Evolutionary conservation across 2,113 vertebrate genomes (phyloP).

Genomic region (Neodontobutis hainanensis): DNA sequence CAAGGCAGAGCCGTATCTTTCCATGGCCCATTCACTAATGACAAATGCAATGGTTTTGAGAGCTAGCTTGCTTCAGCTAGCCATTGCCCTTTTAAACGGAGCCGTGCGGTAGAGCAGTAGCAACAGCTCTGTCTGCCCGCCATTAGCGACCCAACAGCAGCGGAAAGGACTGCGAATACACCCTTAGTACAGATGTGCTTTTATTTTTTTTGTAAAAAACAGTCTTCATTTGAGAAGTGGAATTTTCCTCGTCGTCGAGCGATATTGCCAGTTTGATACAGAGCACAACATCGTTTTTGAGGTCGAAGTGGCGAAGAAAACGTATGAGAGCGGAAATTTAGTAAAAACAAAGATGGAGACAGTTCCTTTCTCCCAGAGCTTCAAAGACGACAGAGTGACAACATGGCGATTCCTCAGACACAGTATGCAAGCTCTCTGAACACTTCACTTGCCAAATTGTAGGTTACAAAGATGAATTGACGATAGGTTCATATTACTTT

Average conservation of each 20-base stretch:
- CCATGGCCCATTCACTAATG: slow-evolving; percentile 62
- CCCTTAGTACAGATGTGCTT: slow-evolving; percentile 42
- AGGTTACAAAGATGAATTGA: slow-evolving; percentile 22
- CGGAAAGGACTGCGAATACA: slow-evolving; percentile 71
- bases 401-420: slow-evolving; percentile 81
- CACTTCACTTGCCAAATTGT: slow-evolving; percentile 39
- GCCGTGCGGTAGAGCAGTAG: slow-evolving; percentile 70
- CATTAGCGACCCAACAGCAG: slow-evolving; percentile 72
- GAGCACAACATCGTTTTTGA: slow-evolving; percentile 51
- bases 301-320: slow-evolving; percentile 70
- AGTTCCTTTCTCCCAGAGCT: slow-evolving; percentile 79
- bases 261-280: slow-evolving; percentile 48
- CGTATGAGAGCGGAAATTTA: slow-evolving; percentile 77
- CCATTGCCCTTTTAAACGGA: slow-evolving; percentile 78
- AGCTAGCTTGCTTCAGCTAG: slow-evolving; percentile 72
- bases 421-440: slow-evolving; percentile 71
- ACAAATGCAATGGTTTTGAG: slow-evolving; percentile 69
- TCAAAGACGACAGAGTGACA: slow-evolving; percentile 83
- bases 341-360: slow-evolving; percentile 84
- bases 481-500: slow-evolving; percentile 10
- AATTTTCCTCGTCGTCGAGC: slow-evolving; percentile 62
- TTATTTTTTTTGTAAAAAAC: slow-evolving; percentile 47
- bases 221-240: slow-evolving; percentile 59
- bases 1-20: slow-evolving; percentile 32
- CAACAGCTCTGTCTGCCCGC: slow-evolving; percentile 67